These are phyloP conservation scores for Dicranocentrus wangi DNA, from an alignment of 2,888 invertebrate species.

Conservation along the genomic window DNA sequence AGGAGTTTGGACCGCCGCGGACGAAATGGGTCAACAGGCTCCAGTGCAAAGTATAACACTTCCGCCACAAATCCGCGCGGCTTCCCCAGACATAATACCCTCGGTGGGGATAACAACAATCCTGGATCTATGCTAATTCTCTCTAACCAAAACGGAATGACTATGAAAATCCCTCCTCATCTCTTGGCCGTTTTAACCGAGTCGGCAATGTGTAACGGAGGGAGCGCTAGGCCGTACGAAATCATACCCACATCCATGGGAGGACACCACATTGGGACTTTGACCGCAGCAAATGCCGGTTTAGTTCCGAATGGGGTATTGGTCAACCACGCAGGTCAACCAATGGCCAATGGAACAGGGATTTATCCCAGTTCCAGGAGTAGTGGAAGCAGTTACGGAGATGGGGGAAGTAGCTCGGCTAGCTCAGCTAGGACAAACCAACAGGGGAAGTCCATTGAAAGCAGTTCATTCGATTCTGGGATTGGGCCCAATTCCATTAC, in stretches of 20 bases:
- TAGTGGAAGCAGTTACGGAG: constrained; percentile 73
- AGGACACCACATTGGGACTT: constrained; percentile 35
- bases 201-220: constrained; percentile 72
- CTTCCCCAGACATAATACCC: constrained; percentile 43
- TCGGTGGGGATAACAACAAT: constrained; percentile 68
- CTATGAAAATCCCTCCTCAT: constrained; percentile 73
- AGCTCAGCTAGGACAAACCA: constrained; percentile 70
- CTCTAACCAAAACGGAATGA: constrained; percentile 72
- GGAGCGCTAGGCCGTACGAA: constrained; percentile 70
- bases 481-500: constrained; percentile 73
- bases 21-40: constrained; percentile 56
- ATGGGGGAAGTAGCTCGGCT: constrained; percentile 69
- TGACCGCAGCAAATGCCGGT: constrained; percentile 9
- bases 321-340: constrained; percentile 57
- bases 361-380: constrained; percentile 73
- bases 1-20: constrained; percentile 72
- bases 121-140: constrained; percentile 71
- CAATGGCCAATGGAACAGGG: constrained; percentile 64
- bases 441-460: constrained; percentile 71
- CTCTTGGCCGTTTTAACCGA: constrained; percentile 72
- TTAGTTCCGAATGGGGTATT: constrained; percentile 53
- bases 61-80: constrained; percentile 71
- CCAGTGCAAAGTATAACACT: constrained; percentile 63
- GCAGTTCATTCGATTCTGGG: constrained; percentile 73
- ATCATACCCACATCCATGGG: constrained; percentile 69